Evolutionary conservation across 2,797 vertebrate genomes (phyloP).

Genomic region (Trachurus trachurus): DNA sequence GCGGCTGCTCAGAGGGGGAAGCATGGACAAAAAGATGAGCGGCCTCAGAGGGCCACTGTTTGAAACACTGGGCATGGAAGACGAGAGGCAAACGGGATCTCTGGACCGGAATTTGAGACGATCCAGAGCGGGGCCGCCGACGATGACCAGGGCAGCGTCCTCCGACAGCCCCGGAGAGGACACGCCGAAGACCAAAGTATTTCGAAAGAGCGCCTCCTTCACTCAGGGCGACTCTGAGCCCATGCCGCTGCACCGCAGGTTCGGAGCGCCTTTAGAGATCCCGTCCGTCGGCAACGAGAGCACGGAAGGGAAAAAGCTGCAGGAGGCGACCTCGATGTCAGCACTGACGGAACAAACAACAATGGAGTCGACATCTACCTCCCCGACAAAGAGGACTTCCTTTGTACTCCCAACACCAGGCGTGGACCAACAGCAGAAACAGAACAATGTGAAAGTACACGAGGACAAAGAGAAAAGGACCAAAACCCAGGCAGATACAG

Average conservation of each 20-base stretch:
- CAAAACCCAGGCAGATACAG: conserved; percentile 52
- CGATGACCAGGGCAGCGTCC: conserved; percentile 89
- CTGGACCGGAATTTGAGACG: conserved; percentile 82
- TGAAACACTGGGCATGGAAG: conserved; percentile 91
- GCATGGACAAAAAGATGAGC: conserved; percentile 91
- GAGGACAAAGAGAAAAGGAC: conserved; percentile 60
- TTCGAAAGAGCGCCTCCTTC: conserved; percentile 94
- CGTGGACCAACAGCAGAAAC: conserved; percentile 65
- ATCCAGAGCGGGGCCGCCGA: conserved; percentile 71
- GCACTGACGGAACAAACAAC: conserved; percentile 85
- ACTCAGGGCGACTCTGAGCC: conserved; percentile 92
- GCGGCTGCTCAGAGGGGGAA: conserved; percentile 89
- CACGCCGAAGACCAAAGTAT: conserved; percentile 83
- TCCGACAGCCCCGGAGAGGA: conserved; percentile 88
- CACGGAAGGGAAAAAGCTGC: conserved; percentile 84
- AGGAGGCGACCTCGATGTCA: conserved; percentile 91
- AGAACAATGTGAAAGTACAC: conserved; percentile 41
- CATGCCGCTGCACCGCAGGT: conserved; percentile 91
- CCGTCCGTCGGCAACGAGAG: conserved; percentile 79
- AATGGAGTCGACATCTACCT: conserved; percentile 68
- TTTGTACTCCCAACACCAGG: conserved; percentile 56
- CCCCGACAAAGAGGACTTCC: conserved; percentile 45
- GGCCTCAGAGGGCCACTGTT: conserved; percentile 94
- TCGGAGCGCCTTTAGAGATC: conserved; percentile 94
- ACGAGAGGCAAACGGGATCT: conserved; percentile 81